These are phyloP conservation scores for Babylonia areolata DNA, from an alignment of 1,140 invertebrate species.

Conservation along the genomic window DNA sequence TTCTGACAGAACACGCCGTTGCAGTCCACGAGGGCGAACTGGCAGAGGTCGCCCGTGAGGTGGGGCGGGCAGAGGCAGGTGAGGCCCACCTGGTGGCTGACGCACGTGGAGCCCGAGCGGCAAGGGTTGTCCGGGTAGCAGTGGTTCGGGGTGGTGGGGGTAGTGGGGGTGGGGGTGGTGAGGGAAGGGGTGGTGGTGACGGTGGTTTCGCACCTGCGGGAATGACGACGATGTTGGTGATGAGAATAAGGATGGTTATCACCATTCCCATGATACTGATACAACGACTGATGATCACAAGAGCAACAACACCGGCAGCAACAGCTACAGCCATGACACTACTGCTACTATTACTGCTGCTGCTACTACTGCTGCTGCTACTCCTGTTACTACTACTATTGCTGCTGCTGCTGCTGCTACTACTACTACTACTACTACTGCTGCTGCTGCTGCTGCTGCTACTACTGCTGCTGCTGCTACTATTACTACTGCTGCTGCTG, in stretches of 20 bases:
- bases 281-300: background rate
- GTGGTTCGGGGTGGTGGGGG: background rate
- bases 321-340: conserved; percentile 18
- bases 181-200: background rate
- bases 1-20: conserved; percentile 2
- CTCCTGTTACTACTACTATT: background rate
- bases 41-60: background rate
- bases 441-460: no score
- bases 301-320: conserved; percentile 15
- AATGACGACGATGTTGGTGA: no score
- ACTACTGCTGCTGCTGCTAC: background rate
- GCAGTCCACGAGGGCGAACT: background rate
- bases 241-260: no score
- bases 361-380: no score
- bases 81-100: background rate
- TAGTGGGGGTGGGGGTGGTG: background rate
- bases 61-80: background rate
- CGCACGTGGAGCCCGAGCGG: background rate
- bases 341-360: background rate
- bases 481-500: no score
- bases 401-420: background rate
- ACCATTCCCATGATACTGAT: no score
- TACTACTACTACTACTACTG: background rate
- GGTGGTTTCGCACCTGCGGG: background rate
- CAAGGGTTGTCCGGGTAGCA: background rate